Evolutionary conservation across 2,797 vertebrate species (phyloP).

Genomic region (Chelon labrosus): DNA sequence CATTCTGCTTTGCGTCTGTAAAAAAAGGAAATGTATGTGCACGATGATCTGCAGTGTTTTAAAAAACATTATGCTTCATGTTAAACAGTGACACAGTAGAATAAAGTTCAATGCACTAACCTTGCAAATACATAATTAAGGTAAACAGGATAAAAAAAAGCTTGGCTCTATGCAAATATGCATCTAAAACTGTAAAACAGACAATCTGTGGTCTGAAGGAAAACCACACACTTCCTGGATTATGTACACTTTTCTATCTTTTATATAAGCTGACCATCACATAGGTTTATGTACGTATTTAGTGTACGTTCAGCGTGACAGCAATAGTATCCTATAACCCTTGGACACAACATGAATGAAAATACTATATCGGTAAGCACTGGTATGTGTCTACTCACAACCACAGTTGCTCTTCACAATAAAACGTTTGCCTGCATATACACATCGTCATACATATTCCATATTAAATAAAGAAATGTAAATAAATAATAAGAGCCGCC

Average conservation of each 20-base stretch:
- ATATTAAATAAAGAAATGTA: not conserved
- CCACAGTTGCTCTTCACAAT: not conserved
- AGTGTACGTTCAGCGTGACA: too few species aligned
- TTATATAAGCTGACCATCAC: too few species aligned
- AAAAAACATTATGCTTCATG: not conserved
- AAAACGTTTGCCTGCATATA: not conserved
- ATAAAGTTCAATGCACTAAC: too few species aligned
- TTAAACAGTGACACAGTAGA: not conserved
- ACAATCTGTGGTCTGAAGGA: too few species aligned
- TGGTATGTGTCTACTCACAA: not conserved
- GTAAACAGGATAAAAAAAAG: not conserved
- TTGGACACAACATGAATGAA: too few species aligned
- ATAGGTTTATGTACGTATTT: too few species aligned
- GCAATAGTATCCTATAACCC: too few species aligned
- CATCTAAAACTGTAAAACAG: too few species aligned
- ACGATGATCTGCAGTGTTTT: not conserved
- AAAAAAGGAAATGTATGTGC: constrained; percentile 12
- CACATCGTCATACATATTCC: not conserved
- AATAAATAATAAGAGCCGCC: not conserved
- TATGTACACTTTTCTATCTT: too few species aligned
- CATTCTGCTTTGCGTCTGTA: constrained; percentile 97
- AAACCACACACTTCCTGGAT: too few species aligned
- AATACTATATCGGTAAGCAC: too few species aligned
- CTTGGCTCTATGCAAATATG: not conserved
- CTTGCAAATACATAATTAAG: not conserved